Conservation (phyloP, 2,888 invertebrate species). For the Lithodes maja region DNA sequence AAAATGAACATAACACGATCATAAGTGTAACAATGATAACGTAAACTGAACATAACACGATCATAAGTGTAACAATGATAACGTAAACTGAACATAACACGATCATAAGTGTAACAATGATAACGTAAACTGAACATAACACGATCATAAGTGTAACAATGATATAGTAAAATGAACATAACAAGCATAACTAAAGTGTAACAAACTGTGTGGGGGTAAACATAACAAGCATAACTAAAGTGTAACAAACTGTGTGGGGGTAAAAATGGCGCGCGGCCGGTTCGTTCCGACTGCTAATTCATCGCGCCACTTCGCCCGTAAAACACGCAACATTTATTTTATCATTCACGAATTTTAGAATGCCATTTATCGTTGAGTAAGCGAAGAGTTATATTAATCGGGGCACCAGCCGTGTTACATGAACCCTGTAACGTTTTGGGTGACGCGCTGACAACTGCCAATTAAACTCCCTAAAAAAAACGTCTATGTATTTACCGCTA, state of each 20-base stretch:
- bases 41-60: too few species aligned
- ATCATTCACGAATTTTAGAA: conserved; percentile 41
- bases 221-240: neutral
- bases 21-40: too few species aligned
- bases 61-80: too few species aligned
- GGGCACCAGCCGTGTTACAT: conserved; percentile 32
- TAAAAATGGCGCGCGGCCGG: neutral
- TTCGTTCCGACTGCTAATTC: neutral
- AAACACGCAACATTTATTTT: conserved; percentile 42
- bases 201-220: neutral
- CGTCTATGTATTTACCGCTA: neutral
- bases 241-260: neutral
- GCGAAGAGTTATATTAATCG: conserved; percentile 41
- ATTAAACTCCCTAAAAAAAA: conserved; percentile 1
- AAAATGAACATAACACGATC: too few species aligned
- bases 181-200: neutral
- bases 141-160: neutral
- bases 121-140: too few species aligned
- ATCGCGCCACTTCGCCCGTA: conserved; percentile 10
- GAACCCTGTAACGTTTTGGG: conserved; percentile 12
- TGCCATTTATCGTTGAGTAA: conserved; percentile 43
- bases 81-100: too few species aligned
- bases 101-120: too few species aligned
- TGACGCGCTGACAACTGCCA: conserved; percentile 28
- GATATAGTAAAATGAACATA: conserved; percentile 4